phyloP scores from a whole-genome alignment of 2,888 invertebrate genomes.

The Campoplex capitator region DNA sequence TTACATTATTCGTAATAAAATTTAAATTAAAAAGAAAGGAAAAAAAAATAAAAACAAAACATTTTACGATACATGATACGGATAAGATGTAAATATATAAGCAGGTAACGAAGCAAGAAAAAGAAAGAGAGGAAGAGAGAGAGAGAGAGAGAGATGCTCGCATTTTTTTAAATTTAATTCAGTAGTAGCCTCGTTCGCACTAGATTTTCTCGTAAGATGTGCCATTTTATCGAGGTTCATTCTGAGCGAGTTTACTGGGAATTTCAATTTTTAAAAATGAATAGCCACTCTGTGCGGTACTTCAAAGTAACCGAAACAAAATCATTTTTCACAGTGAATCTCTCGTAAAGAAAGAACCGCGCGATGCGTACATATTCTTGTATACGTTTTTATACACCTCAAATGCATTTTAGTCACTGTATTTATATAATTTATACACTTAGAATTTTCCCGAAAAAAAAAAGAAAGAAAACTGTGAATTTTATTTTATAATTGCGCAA shows the following conservation, averaged over 20 bases:
- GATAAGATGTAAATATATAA: background rate
- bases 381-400: slow-evolving; percentile 20
- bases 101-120: slow-evolving; percentile 39
- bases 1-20: slow-evolving; percentile 54
- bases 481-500: slow-evolving; percentile 63
- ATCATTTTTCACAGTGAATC: background rate
- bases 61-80: background rate
- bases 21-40: background rate
- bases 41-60: slow-evolving; percentile 12
- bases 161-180: slow-evolving; percentile 52
- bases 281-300: background rate
- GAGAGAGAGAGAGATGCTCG: slow-evolving; percentile 46
- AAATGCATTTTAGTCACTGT: slow-evolving; percentile 65
- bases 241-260: slow-evolving; percentile 12
- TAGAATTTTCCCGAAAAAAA: slow-evolving; percentile 1
- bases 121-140: slow-evolving; percentile 20
- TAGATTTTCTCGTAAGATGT: slow-evolving; percentile 62
- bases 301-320: background rate
- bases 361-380: slow-evolving; percentile 15
- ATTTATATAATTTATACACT: slow-evolving; percentile 64
- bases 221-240: slow-evolving; percentile 62
- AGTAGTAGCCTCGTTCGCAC: slow-evolving; percentile 45
- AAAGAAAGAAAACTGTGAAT: slow-evolving; percentile 41
- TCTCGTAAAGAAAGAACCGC: slow-evolving; percentile 5
- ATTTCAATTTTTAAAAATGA: slow-evolving; percentile 5